Percentiles rank a stretch among this genome's conserved stretches.
phyloP scores from a whole-genome alignment of 53 echinoderm and acorn worm genomes.

The Stichopus horrens region DNA sequence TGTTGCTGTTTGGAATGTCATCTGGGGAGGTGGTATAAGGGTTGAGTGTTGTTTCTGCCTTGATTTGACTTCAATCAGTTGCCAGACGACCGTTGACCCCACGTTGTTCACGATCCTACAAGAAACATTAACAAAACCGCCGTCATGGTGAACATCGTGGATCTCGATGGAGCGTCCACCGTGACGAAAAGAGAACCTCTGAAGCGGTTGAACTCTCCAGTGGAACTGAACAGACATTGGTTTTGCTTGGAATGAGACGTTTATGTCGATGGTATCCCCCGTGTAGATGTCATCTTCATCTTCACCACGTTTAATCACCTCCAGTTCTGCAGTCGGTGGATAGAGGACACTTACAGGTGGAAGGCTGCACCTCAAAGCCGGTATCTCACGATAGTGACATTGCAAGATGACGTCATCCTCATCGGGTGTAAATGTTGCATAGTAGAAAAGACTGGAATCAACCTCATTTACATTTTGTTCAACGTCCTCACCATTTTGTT shows the following conservation, averaged over 20 bases:
- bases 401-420: conserved; percentile 43
- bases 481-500: background rate
- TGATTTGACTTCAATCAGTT: background rate
- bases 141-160: conserved; percentile 33
- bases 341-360: conserved; percentile 26
- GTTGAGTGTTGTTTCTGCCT: background rate
- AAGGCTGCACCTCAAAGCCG: background rate
- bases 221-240: conserved; percentile 25
- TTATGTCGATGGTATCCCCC: conserved; percentile 34
- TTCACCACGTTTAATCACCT: conserved; percentile 1
- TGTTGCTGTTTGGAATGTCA: background rate
- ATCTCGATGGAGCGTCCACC: conserved; percentile 30
- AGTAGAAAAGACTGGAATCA: background rate
- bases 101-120: conserved; percentile 51
- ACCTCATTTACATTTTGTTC: background rate
- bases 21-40: background rate
- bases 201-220: conserved; percentile 42
- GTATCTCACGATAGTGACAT: conserved; percentile 41
- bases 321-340: background rate
- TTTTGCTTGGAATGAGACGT: conserved; percentile 32
- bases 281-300: background rate
- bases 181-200: conserved; percentile 28
- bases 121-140: conserved; percentile 50
- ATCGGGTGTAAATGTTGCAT: background rate
- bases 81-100: conserved; percentile 26